Percentiles rank a stretch among this genome's conserved stretches.
Conservation (phyloP, 2,888 invertebrate species). For the Amiota communis region DNA sequence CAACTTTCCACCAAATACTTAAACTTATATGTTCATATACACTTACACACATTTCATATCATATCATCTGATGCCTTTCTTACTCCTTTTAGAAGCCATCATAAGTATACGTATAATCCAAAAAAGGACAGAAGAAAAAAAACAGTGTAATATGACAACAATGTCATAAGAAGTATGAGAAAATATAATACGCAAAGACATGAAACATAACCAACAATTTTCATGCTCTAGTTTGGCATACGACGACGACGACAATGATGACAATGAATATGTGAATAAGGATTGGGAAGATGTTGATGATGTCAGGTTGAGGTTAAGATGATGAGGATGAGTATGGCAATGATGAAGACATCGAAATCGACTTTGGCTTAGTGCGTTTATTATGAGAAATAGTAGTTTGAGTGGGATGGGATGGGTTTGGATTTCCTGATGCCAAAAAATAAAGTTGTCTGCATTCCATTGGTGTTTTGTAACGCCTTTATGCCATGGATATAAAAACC, state of each 20-base stretch:
- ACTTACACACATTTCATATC: no score
- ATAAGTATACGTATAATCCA: neutral
- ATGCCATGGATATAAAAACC: slow-evolving; percentile 6
- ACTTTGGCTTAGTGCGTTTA: slow-evolving; percentile 11
- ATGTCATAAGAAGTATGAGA: slow-evolving; percentile 20
- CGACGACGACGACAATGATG: no score
- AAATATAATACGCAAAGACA: neutral
- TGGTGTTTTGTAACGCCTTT: neutral
- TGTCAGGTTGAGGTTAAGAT: neutral
- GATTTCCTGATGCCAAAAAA: neutral
- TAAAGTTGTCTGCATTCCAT: neutral
- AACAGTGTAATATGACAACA: slow-evolving; percentile 31
- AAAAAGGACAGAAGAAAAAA: slow-evolving; percentile 13
- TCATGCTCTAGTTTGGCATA: neutral
- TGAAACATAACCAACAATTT: neutral
- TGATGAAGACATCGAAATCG: neutral
- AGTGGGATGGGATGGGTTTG: neutral
- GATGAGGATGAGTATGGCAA: neutral
- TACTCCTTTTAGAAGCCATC: no score
- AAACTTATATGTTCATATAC: neutral
- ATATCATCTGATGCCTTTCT: no score
- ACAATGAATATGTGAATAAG: no score
- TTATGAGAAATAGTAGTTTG: slow-evolving; percentile 7
- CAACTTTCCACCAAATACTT: slow-evolving; percentile 45
- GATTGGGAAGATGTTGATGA: neutral